Base-by-base conservation (phyloP, 2,113 vertebrate genomes). In the Hippocampus guttulatus region DNA sequence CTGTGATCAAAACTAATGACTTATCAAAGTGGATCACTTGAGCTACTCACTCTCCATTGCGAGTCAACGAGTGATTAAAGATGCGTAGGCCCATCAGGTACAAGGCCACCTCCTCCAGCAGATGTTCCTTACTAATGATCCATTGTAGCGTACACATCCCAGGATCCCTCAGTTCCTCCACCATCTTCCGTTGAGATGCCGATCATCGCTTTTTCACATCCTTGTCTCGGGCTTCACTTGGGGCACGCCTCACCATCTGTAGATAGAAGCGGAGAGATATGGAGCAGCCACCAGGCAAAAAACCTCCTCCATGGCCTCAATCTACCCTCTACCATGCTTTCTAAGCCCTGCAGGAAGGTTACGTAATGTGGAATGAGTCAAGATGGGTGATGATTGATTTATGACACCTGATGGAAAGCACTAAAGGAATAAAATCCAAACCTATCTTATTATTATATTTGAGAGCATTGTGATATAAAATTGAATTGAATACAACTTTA, bases 101-200 rank as follows among this genome's bases (percentile, higher is more conserved):
- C 68, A n/a, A 18, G 72, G 71, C 75, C 81, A 82, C 81, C 76
- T 87, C 83, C 82, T 88, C 80, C 74, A 86, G 71, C 92, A 92
- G 91, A 92, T 93, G 91, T 89, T 85, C 83, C 73, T 75, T 75
- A 88, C 90, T 92, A 93, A 92, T 92, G 88, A 92, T 89, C 87
- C 85, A 86, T 88, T 91, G 90, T 91, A 87, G 76, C 2, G 20
- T 81, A 25, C 74, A 78, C 79, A 84, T 85, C 88, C 86, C 86
- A 83, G 74, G 82, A 81, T 84, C 83, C 84, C 82, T 75, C 62
- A 78, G 80, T 87, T 89, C 84, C 83, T 79, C 68, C 70, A 64
- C 71, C 80, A 74, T 81, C 87, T 86, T 88, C 87, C 82, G 69
- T 72, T 25, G 84, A 89, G 91, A 90, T 73, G 76, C 75, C 85